Evolutionary conservation across 2,797 vertebrate species (phyloP), one percentile per base, ranked within the genome.

Genomic region (Epinephelus awoara): DNA sequence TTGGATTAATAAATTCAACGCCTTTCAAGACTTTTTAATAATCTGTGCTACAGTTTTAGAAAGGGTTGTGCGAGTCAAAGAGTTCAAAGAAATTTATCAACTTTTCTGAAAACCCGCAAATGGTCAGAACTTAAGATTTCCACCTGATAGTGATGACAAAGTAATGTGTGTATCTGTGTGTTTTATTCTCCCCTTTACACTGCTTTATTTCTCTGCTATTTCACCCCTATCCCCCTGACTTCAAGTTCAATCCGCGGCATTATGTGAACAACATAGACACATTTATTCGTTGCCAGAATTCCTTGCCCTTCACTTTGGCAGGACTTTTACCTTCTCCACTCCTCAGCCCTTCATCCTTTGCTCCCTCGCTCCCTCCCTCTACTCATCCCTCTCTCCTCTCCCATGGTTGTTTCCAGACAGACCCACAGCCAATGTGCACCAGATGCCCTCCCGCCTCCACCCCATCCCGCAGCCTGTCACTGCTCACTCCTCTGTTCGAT

Each of bases 401-500:
- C 77, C 79, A 61, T 80, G 82, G 86, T 67, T 80, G 78, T 61
- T 90, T 89, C 90, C 88, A 90, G 85, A 89, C 85, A 75, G 74
- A 85, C 56, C 88, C 87, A 71, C 17, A 64, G 89, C 89, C 92
- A 91, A 90, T 86, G 86, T 74, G 85, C 80, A 92, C 91, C 93
- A 94, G 89, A 94, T 93, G 85, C 87, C 91, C 91, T 59, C 80
- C 58, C 59, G 21, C 15, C 96, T 96, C 96, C 95, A 95, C 96
- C 84, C 72, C 78, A 68, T 79, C 95, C 94, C 95, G 10, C 84
- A 71, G 86, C 88, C 89, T 91, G 92, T 94, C 93, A 91, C 92
- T 78, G 90, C 96, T 98, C 96, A 96, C 95, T 96, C 96, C 96
- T 95, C 96, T 95, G 85, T 93, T 94, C 95, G 94, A 88, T 84